phyloP scores from a whole-genome alignment of 2,888 invertebrate species.

The Drosophila maculinotata region DNA sequence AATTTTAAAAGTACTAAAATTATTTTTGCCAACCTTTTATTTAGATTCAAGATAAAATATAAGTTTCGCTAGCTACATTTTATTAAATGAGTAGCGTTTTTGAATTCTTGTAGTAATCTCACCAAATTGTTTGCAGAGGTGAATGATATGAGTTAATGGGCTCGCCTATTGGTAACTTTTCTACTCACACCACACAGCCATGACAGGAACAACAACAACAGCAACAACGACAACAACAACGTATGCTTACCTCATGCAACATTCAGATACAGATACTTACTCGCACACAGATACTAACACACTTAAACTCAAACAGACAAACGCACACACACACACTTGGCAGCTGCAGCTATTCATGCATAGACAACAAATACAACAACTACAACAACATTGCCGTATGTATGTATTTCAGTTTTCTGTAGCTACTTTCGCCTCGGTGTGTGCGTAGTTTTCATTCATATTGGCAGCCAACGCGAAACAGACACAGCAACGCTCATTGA shows the following conservation, averaged over 20 bases:
- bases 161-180: conserved; percentile 56
- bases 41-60: too few species aligned
- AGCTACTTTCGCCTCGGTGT: conserved; percentile 60
- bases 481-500: conserved; percentile 56
- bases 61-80: too few species aligned
- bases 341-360: conserved; percentile 71
- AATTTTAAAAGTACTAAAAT: too few species aligned
- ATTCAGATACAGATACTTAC: conserved; percentile 59
- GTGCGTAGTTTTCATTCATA: conserved; percentile 78
- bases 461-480: conserved; percentile 73
- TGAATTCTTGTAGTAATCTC: neutral
- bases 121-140: conserved; percentile 5
- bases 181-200: conserved; percentile 53
- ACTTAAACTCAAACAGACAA: conserved; percentile 18
- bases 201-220: conserved; percentile 28
- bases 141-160: conserved; percentile 33
- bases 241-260: conserved; percentile 79
- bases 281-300: conserved; percentile 29
- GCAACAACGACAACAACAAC: conserved; percentile 41
- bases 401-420: conserved; percentile 11
- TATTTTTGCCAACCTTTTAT: too few species aligned
- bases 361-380: conserved; percentile 43
- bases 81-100: too few species aligned
- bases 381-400: conserved; percentile 38
- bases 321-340: conserved; percentile 41